phyloP scores from a whole-genome alignment of 64 coral and sea anemone genomes.

The Catalaphyllia jardinei region DNA sequence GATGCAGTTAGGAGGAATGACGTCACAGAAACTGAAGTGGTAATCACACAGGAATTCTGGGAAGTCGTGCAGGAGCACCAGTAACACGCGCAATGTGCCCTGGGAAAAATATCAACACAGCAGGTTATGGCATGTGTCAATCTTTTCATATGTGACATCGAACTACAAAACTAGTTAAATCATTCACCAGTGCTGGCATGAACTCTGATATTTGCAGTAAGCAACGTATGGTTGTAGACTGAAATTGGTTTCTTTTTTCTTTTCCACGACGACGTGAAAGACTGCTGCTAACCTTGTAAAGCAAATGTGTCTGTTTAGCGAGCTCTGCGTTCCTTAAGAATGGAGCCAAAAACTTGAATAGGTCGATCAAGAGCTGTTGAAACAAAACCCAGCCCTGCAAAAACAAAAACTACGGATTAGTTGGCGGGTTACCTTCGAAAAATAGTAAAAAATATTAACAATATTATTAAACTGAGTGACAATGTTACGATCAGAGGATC shows the following conservation, averaged over 20 bases:
- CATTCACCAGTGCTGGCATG: background rate
- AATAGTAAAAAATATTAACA: too few relatives aligned
- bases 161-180: background rate
- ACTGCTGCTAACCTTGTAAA: constrained; percentile 77
- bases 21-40: constrained; percentile 99
- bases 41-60: constrained; percentile 99
- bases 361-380: constrained; percentile 92
- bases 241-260: too few relatives aligned
- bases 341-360: constrained; percentile 99
- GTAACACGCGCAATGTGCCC: constrained; percentile 91
- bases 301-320: constrained; percentile 89
- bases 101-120: constrained; percentile 31
- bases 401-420: background rate
- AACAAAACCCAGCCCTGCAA: constrained; percentile 92
- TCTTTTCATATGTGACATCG: background rate
- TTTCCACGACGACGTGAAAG: too few relatives aligned
- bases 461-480: too few relatives aligned
- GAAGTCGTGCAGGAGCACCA: constrained; percentile 97
- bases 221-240: too few relatives aligned
- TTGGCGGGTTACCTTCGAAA: too few relatives aligned
- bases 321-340: constrained; percentile 96
- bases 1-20: constrained; percentile 99
- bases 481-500: too few relatives aligned
- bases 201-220: too few relatives aligned
- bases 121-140: background rate